phyloP scores from a whole-genome alignment of 2,888 invertebrate genomes.

The Crioceris asparagi region DNA sequence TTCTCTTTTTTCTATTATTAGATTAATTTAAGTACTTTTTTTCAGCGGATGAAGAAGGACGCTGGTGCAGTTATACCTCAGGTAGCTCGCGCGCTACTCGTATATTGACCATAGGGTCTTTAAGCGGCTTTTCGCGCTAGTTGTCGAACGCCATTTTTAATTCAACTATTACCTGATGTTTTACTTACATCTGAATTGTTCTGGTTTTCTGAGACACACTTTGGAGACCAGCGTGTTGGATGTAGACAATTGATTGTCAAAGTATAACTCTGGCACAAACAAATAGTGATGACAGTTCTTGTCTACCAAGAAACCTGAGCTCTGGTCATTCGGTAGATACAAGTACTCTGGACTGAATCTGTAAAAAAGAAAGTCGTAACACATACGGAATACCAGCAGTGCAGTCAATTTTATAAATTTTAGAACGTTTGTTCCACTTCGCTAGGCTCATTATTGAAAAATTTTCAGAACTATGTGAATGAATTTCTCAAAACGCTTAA shows the following conservation, averaged over 20 bases:
- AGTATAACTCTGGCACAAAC: slow-evolving; percentile 22
- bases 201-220: slow-evolving; percentile 13
- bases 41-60: too few relatives aligned
- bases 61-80: too few relatives aligned
- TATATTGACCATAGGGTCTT: too few relatives aligned
- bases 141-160: too few relatives aligned
- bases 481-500: too few relatives aligned
- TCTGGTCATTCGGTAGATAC: slow-evolving; percentile 11
- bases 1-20: too few relatives aligned
- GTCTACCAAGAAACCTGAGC: slow-evolving; percentile 9
- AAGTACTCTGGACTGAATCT: slow-evolving; percentile 22
- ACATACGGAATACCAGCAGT: not conserved
- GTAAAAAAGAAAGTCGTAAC: slow-evolving; percentile 7
- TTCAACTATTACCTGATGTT: not conserved
- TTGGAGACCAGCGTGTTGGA: slow-evolving; percentile 13
- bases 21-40: too few relatives aligned
- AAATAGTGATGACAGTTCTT: slow-evolving; percentile 20
- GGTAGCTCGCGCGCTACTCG: too few relatives aligned
- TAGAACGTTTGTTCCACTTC: too few relatives aligned
- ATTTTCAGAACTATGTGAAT: too few relatives aligned
- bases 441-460: too few relatives aligned
- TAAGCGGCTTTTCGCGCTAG: too few relatives aligned
- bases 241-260: slow-evolving; percentile 11
- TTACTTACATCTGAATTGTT: slow-evolving; percentile 18
- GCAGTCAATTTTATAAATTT: not conserved